phyloP scores from a whole-genome alignment of 1,140 invertebrate species.

The Drosophila bipectinata region DNA sequence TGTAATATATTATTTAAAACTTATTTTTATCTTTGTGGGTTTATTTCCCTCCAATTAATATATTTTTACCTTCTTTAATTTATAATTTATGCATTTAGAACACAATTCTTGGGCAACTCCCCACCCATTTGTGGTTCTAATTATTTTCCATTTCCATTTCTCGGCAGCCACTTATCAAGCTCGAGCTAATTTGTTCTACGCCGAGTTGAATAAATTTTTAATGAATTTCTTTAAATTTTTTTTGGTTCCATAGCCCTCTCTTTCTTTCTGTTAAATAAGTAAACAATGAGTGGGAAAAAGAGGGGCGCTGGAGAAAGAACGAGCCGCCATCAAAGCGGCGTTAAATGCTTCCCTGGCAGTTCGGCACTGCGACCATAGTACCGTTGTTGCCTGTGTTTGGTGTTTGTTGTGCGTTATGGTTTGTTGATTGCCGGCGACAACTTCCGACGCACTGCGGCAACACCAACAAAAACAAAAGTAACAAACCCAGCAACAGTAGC shows the following conservation, averaged over 20 bases:
- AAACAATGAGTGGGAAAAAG: slow-evolving; percentile 10
- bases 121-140: slow-evolving; percentile 30
- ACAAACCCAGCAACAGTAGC: slow-evolving; percentile 15
- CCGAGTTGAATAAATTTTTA: slow-evolving; percentile 45
- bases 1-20: neutral
- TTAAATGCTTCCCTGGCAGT: slow-evolving; percentile 61
- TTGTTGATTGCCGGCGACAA: slow-evolving; percentile 79
- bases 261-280: slow-evolving; percentile 31
- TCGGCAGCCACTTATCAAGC: slow-evolving; percentile 33
- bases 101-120: neutral
- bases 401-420: slow-evolving; percentile 71
- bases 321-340: slow-evolving; percentile 50
- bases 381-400: slow-evolving; percentile 46
- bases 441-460: slow-evolving; percentile 64
- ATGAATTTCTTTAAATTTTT: slow-evolving; percentile 57
- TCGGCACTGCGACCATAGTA: slow-evolving; percentile 47
- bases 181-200: slow-evolving; percentile 63
- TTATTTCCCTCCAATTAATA: neutral
- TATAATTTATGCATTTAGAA: slow-evolving; percentile 48
- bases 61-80: slow-evolving; percentile 8
- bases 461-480: slow-evolving; percentile 4
- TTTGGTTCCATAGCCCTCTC: neutral
- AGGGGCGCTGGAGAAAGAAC: slow-evolving; percentile 1
- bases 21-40: neutral
- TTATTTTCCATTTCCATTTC: slow-evolving; percentile 23